These are phyloP conservation scores for Amblyopsis hoosieri DNA, from an alignment of 2,797 vertebrate genomes.

Conservation along the genomic window DNA sequence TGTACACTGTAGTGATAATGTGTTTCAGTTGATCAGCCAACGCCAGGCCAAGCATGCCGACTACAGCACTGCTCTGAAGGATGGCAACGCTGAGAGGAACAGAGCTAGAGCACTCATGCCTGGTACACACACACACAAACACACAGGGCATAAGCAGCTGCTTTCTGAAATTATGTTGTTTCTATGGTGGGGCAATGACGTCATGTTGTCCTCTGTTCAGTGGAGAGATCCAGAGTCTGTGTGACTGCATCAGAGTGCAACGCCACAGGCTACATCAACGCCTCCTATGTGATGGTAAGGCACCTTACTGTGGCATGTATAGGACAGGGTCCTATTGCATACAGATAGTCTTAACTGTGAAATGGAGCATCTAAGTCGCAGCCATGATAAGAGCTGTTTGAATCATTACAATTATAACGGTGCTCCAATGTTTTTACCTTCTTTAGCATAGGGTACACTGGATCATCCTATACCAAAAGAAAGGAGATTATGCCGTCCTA, in stretches of 20 bases:
- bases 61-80: slow-evolving; percentile 90
- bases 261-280: slow-evolving; percentile 93
- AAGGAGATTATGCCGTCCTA: no score
- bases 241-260: slow-evolving; percentile 84
- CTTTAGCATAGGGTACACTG: no score
- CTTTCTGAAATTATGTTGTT: no score
- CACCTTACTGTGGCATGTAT: not conserved
- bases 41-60: slow-evolving; percentile 90
- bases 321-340: no score
- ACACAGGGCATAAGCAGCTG: not conserved
- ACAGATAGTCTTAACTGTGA: no score
- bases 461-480: no score
- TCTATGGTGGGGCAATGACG: no score
- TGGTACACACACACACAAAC: slow-evolving; percentile 65
- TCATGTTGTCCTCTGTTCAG: slow-evolving; percentile 80
- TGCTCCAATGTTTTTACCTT: no score
- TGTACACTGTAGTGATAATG: not conserved
- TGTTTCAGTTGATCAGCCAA: slow-evolving; percentile 86
- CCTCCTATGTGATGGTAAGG: slow-evolving; percentile 92
- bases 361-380: no score
- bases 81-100: slow-evolving; percentile 91
- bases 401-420: no score
- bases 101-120: slow-evolving; percentile 91
- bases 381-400: no score
- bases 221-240: slow-evolving; percentile 92